phyloP scores from a whole-genome alignment of 64 coral and sea anemone genomes.

The Catalaphyllia jardinei region DNA sequence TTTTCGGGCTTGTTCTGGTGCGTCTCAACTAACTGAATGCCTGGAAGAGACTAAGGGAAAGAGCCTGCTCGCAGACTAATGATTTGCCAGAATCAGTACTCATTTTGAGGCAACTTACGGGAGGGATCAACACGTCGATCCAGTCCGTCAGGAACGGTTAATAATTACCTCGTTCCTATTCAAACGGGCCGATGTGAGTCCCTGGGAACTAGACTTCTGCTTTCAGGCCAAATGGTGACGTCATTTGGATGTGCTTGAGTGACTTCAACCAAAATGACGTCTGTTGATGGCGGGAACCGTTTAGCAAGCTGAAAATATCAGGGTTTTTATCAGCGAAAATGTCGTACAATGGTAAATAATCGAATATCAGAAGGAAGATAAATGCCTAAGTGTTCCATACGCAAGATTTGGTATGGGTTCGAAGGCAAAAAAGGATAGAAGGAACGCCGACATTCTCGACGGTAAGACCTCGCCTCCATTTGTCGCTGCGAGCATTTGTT shows the following conservation, averaged over 20 bases:
- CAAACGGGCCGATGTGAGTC: neutral
- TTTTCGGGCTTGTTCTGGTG: too few species aligned
- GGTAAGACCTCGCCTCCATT: conserved; percentile 82
- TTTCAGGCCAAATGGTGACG: conserved; percentile 33
- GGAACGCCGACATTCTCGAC: conserved; percentile 44
- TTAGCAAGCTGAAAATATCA: conserved; percentile 45
- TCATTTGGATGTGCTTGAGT: conserved; percentile 52
- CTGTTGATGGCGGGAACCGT: conserved; percentile 66
- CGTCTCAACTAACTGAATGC: too few species aligned
- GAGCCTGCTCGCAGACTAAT: too few species aligned
- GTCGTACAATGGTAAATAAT: neutral
- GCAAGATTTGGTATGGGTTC: conserved; percentile 63
- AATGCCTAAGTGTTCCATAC: conserved; percentile 28
- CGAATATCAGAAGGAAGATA: neutral
- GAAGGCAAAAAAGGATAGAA: conserved; percentile 64
- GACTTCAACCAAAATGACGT: conserved; percentile 53
- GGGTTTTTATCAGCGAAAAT: conserved; percentile 31
- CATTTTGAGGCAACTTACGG: too few species aligned
- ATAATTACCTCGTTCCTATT: neutral
- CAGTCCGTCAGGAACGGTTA: too few species aligned
- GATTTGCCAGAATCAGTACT: too few species aligned
- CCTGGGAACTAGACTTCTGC: conserved; percentile 4
- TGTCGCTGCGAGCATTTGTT: conserved; percentile 46
- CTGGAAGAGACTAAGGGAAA: too few species aligned
- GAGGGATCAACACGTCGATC: too few species aligned